Evolutionary conservation across 2,113 vertebrate species (phyloP), one percentile per base, ranked within the genome.

Genomic region (Amazona guildingii): DNA sequence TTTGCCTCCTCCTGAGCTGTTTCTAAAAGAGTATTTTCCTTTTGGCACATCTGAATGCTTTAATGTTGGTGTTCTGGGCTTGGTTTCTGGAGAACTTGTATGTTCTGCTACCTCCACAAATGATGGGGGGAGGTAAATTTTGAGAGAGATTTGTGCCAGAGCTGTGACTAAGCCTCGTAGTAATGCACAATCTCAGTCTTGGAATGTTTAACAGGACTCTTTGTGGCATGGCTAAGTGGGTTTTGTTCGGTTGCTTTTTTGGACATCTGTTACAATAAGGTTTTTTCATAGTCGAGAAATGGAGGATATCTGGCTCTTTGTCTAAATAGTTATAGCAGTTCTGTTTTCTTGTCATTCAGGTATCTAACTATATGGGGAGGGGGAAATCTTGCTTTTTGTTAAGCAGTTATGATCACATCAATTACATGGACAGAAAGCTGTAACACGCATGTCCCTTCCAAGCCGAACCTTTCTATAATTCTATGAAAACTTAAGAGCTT

Each of bases 21-120:
- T 69, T 79, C 19, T 74, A n/a, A 16, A 87, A 69, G 46, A 73
- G 13, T n/a, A 5, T 44, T 92, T 80, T 64, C 64, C 25, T 84
- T 54, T 57, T 54, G 57, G 11, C 14, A 28, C n/a, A 69, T 63
- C 9, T 54, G 6, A 3, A 1, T 48, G 25, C 23, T 77, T 85
- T 29, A 27, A 11, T 57, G 25, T 66, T 83, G 48, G 35, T 23
- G 21, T 3, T 77, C 72, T 83, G 46, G 37, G 6, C 3, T 85
- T 7, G 14, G 2, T 74, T 90, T 76, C 28, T 67, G 35, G 37
- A 83, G 33, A 73, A 16, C 31, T 52, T 0, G 0, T 17, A 5
- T 52, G 17, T 52, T 52, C 35, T 70, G 46, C 59, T 72, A 16
- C 43, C 41, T 48, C 37, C 64, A 82, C 84, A 88, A 76, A 44